A percentile compares a stretch with the other conserved stretches of the same genome.
Conservation (phyloP, 2,113 vertebrate species). For the Hippocampus mohnikei region DNA sequence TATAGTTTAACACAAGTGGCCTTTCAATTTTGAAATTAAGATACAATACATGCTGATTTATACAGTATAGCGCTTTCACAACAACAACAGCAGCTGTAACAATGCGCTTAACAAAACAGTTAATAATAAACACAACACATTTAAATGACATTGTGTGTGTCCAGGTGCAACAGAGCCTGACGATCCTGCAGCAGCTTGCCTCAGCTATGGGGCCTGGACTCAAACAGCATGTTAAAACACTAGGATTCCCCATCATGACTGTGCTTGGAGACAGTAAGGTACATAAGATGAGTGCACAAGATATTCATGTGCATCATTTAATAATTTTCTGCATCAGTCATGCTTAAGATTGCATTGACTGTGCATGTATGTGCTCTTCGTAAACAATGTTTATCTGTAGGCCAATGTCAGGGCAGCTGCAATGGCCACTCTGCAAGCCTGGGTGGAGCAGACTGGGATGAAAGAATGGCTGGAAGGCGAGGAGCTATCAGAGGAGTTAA, state of each 20-base stretch:
- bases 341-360: not conserved
- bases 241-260: conserved; percentile 87
- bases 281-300: conserved; percentile 9
- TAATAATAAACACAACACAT: not conserved
- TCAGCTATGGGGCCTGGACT: conserved; percentile 89
- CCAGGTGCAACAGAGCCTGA: conserved; percentile 92
- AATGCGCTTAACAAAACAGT: no score
- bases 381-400: conserved; percentile 59
- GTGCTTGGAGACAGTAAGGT: conserved; percentile 98
- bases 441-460: conserved; percentile 97
- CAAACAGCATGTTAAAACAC: conserved; percentile 87
- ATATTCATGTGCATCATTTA: not conserved
- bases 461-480: conserved; percentile 98
- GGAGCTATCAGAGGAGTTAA: conserved; percentile 94
- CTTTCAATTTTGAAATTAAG: not conserved
- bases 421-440: conserved; percentile 84
- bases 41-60: not conserved
- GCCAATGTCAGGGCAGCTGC: conserved; percentile 85
- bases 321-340: not conserved
- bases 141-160: not conserved
- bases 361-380: not conserved
- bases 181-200: conserved; percentile 89
- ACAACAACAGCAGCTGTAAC: no score
- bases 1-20: no score
- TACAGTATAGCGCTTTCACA: no score